Evolutionary conservation across 2,113 vertebrate species (phyloP).

Genomic region (Microtus oregoni): DNA sequence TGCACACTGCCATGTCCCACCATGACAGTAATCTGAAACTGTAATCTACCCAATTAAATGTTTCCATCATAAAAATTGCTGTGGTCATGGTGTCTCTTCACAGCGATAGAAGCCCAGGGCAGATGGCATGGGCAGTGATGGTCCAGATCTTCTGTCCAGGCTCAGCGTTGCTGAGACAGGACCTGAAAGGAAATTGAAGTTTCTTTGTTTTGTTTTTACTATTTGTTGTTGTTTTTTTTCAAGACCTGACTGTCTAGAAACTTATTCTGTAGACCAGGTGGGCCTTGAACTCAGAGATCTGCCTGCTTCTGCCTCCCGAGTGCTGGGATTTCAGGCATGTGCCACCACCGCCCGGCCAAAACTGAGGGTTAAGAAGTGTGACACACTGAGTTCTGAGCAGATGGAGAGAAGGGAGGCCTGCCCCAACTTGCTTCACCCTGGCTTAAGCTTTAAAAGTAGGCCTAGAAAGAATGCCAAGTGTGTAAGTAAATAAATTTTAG

Average conservation of each 20-base stretch:
- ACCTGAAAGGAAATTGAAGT: neutral
- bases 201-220: neutral
- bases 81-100: neutral
- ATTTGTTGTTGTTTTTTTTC: too few relatives aligned
- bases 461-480: conserved; percentile 61
- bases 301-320: neutral
- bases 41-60: neutral
- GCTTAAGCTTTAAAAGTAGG: conserved; percentile 65
- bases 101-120: neutral
- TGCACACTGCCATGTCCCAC: neutral
- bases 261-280: neutral
- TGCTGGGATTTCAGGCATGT: neutral
- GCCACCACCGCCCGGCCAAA: neutral
- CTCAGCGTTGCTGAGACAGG: neutral
- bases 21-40: neutral
- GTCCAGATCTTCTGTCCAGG: neutral
- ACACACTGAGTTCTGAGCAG: neutral
- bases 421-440: neutral
- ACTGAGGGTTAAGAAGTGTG: neutral
- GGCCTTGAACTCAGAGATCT: neutral
- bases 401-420: neutral
- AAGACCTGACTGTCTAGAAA: neutral
- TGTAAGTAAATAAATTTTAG: conserved; percentile 50
- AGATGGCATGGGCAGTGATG: too few relatives aligned
- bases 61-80: neutral